A percentile compares a stretch with the other conserved stretches of the same genome.
These are phyloP conservation scores for Epinotia brunnichana DNA, from an alignment of 2,888 invertebrate genomes.

Conservation along the genomic window DNA sequence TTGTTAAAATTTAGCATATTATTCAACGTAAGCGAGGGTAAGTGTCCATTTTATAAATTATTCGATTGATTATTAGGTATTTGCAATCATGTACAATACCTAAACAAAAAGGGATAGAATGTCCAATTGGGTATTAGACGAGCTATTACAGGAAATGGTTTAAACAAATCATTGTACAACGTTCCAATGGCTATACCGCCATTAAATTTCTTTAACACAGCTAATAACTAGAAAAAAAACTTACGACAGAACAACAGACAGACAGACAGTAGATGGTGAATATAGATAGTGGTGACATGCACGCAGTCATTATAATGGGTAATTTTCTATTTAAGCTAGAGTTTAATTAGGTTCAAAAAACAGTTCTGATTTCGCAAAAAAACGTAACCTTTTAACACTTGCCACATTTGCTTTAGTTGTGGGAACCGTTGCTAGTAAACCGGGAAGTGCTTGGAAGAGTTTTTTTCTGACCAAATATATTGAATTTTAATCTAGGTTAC, in stretches of 20 bases:
- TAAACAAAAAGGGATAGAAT: no score
- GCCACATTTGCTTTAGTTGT: slow-evolving; percentile 13
- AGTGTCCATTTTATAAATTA: no score
- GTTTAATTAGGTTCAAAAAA: slow-evolving; percentile 31
- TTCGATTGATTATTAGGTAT: no score
- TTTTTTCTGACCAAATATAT: background rate
- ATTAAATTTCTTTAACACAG: slow-evolving; percentile 20
- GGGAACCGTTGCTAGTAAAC: slow-evolving; percentile 18
- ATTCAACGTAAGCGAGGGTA: no score
- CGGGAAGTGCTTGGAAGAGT: background rate
- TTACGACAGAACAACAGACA: slow-evolving; percentile 36
- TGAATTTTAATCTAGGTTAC: no score
- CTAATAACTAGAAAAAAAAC: slow-evolving; percentile 26
- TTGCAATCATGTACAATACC: no score
- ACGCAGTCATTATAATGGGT: slow-evolving; percentile 38
- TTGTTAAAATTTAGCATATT: no score
- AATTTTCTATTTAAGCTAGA: slow-evolving; percentile 37
- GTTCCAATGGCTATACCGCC: slow-evolving; percentile 12
- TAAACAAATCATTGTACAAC: background rate
- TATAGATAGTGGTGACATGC: slow-evolving; percentile 40
- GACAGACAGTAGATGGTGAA: slow-evolving; percentile 41
- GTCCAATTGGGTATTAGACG: background rate
- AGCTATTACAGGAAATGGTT: no score
- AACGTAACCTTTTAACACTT: slow-evolving; percentile 17
- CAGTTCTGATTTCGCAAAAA: slow-evolving; percentile 19